Evolutionary conservation across 2,113 vertebrate genomes (phyloP).

Genomic region (Acrocephalus arundinaceus): DNA sequence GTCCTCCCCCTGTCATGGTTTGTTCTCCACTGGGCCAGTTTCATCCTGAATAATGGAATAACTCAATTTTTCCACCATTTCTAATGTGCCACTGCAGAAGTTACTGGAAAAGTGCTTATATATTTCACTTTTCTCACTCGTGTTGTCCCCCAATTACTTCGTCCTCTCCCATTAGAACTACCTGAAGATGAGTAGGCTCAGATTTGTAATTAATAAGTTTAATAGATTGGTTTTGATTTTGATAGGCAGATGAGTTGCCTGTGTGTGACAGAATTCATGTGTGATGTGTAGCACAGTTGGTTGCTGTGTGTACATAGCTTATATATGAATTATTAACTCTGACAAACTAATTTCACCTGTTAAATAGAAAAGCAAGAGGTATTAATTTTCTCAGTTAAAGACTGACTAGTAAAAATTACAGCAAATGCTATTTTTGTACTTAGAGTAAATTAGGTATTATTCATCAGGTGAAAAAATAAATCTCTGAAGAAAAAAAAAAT

Average conservation of each 20-base stretch:
- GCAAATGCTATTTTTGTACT: not conserved
- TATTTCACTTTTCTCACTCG: fast-evolving
- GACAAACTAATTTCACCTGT: not conserved
- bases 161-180: not conserved
- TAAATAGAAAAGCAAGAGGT: not conserved
- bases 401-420: not conserved
- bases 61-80: not conserved
- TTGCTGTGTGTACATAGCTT: not conserved
- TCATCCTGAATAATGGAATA: not conserved
- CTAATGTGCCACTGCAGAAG: not conserved
- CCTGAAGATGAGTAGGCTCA: not conserved
- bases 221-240: not conserved
- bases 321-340: not conserved
- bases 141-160: not conserved
- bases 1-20: not conserved
- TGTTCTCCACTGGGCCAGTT: not conserved
- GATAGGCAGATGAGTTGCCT: not conserved
- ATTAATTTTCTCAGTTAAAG: not conserved
- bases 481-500: not conserved
- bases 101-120: not conserved
- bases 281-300: not conserved
- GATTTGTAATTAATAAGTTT: not conserved
- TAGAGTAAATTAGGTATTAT: not conserved
- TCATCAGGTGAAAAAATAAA: not conserved
- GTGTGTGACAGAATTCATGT: not conserved